phyloP scores from a whole-genome alignment of 2,888 invertebrate species.

The Acanthosepion esculentum region DNA sequence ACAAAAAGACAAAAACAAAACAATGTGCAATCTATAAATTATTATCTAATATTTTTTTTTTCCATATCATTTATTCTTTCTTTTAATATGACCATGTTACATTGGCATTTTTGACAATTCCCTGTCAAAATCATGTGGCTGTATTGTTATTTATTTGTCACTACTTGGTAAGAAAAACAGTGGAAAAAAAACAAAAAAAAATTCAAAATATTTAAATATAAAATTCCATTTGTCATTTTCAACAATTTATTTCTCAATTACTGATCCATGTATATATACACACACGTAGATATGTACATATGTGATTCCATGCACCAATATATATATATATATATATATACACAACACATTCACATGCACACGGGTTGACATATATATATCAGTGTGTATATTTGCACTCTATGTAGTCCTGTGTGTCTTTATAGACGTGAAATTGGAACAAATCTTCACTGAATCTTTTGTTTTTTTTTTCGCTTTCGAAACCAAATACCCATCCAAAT shows the following conservation, averaged over 20 bases:
- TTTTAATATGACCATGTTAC: background rate
- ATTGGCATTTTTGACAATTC: background rate
- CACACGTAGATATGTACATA: slow-evolving; percentile 39
- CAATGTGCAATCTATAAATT: background rate
- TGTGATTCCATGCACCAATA: background rate
- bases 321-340: background rate
- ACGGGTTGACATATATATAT: slow-evolving; percentile 1
- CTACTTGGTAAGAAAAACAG: background rate
- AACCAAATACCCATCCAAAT: background rate
- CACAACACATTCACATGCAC: background rate
- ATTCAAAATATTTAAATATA: slow-evolving; percentile 21
- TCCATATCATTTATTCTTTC: slow-evolving; percentile 6
- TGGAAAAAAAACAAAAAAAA: background rate
- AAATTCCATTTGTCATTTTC: background rate
- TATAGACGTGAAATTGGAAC: background rate
- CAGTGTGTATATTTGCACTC: slow-evolving; percentile 7
- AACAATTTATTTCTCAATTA: slow-evolving; percentile 33
- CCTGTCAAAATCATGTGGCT: background rate
- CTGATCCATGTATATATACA: background rate
- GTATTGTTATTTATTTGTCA: background rate
- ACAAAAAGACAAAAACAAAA: background rate
- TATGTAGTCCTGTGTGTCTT: slow-evolving; percentile 17
- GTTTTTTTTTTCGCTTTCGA: background rate
- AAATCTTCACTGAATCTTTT: background rate
- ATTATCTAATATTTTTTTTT: background rate